A percentile compares a stretch with the other conserved stretches of the same genome.
Conservation (phyloP, 2,113 vertebrate genomes). For the Pongo pygmaeus region DNA sequence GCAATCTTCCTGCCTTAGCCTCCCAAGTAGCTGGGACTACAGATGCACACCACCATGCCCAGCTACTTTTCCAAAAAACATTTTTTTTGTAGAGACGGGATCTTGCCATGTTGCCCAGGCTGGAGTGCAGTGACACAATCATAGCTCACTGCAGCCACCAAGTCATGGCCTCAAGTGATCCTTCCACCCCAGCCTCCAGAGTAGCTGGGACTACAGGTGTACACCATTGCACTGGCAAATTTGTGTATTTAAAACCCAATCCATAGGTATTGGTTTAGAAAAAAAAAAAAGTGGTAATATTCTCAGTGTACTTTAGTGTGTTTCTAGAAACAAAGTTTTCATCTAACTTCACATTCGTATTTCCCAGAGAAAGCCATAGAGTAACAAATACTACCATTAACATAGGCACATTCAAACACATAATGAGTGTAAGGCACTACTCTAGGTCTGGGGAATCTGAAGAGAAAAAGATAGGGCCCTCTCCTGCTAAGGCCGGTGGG, state of each 20-base stretch:
- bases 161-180: neutral
- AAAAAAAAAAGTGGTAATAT: neutral
- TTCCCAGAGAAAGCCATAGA: neutral
- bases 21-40: neutral
- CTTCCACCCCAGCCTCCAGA: neutral
- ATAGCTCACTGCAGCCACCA: neutral
- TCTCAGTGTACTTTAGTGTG: neutral
- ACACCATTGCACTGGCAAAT: neutral
- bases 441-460: neutral
- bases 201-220: neutral
- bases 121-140: neutral
- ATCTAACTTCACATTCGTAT: neutral
- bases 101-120: neutral
- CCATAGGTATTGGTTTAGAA: neutral
- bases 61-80: no score
- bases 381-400: neutral
- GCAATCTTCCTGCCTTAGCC: neutral
- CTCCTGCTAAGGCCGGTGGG: neutral
- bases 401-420: neutral
- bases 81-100: no score
- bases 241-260: neutral
- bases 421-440: rapidly evolving
- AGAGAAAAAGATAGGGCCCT: neutral
- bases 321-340: neutral
- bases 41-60: neutral